Evolutionary conservation across 2,888 invertebrate genomes (phyloP).

Genomic region (Synanthedon formicaeformis): DNA sequence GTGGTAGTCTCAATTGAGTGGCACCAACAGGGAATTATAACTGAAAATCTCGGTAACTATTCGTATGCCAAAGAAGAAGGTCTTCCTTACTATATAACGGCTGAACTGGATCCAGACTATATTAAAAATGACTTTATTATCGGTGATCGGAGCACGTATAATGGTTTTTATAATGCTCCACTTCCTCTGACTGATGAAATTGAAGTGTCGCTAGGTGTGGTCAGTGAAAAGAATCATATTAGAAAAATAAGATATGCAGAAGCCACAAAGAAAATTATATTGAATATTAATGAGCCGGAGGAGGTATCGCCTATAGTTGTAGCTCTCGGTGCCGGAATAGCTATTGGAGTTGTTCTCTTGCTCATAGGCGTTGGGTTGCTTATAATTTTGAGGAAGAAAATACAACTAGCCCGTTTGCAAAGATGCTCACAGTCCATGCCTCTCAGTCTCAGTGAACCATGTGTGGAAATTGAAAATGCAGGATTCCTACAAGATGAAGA

Average conservation of each 20-base stretch:
- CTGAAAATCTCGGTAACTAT: conserved; percentile 73
- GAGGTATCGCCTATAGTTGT: conserved; percentile 61
- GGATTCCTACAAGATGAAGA: conserved; percentile 82
- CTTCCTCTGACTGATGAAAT: conserved; percentile 73
- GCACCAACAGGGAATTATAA: conserved; percentile 73
- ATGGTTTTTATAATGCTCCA: conserved; percentile 82
- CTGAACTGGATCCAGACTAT: conserved; percentile 78
- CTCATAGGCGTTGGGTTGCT: conserved; percentile 74
- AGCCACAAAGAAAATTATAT: conserved; percentile 62
- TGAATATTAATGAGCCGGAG: conserved; percentile 63
- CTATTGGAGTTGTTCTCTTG: conserved; percentile 79
- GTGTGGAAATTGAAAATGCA: conserved; percentile 84
- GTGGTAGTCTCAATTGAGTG: conserved; percentile 79
- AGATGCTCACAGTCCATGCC: conserved; percentile 69
- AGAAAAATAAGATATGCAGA: conserved; percentile 76
- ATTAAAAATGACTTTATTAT: conserved; percentile 77
- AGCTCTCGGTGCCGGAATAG: conserved; percentile 70
- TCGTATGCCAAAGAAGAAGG: conserved; percentile 75
- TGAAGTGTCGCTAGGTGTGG: conserved; percentile 78
- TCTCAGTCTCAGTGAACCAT: conserved; percentile 81
- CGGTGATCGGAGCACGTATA: conserved; percentile 81
- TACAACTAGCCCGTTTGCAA: conserved; percentile 56
- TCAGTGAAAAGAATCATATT: conserved; percentile 75
- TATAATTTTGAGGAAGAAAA: conserved; percentile 66
- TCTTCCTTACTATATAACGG: conserved; percentile 84